Evolutionary conservation across 2,113 vertebrate species (phyloP).

Genomic region (Centropus unirufus): DNA sequence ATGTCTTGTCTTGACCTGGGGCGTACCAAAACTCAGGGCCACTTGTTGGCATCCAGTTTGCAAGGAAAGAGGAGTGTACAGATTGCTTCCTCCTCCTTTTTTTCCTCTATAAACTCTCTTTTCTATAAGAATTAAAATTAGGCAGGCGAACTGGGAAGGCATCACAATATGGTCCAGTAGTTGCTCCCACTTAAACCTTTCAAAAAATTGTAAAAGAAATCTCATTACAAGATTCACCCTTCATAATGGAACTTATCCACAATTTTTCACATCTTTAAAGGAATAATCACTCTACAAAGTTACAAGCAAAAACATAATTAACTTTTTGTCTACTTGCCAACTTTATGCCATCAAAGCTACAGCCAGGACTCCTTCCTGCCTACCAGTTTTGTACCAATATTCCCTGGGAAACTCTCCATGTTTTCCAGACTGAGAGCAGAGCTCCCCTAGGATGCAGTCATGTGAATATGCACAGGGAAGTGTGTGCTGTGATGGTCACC

Average conservation of each 20-base stretch:
- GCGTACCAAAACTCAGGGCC: not conserved
- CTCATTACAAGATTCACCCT: not conserved
- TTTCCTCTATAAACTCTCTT: not conserved
- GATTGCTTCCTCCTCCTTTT: not conserved
- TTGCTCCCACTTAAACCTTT: not conserved
- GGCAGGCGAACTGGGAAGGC: not conserved
- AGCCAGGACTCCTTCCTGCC: not conserved
- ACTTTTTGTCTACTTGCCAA: not conserved
- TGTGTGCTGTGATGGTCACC: not conserved
- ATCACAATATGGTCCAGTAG: not conserved
- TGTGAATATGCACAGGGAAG: rapidly evolving
- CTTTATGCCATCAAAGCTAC: not conserved
- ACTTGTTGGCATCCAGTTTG: not conserved
- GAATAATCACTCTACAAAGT: not conserved
- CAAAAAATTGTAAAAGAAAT: not conserved
- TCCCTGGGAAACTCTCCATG: not conserved
- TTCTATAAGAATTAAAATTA: not conserved
- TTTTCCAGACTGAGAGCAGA: not conserved
- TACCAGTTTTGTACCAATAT: not conserved
- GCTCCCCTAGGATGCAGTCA: not conserved
- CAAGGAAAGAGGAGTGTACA: not conserved
- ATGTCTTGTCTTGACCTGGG: not conserved
- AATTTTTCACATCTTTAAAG: not conserved
- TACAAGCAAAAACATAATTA: not conserved
- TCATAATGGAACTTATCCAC: not conserved